Base-by-base conservation (phyloP, 1,140 invertebrate species). In the Aphaenogaster ashmeadi region DNA sequence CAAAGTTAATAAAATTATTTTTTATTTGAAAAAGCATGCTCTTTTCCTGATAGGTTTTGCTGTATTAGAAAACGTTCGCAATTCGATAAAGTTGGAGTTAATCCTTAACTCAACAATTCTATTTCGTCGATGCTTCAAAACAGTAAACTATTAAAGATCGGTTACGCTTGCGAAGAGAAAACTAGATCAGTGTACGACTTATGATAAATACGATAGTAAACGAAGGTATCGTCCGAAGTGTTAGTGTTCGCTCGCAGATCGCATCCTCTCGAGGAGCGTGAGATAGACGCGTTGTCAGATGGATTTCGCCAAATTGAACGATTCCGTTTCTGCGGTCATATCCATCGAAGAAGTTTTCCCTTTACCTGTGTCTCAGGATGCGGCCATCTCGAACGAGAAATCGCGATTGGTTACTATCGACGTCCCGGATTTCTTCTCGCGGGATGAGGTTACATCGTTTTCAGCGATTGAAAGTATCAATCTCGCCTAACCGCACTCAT, bases 381-480 rank as follows among this genome's bases (percentile, higher is more conserved):
- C 72, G 71, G 27, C 15, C 69, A 38, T 27, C 69, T 36, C 41
- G 80, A 47, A 74, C 38, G 69, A 75, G 74, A 79, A 44, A 86
- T 86, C 75, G 74, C 83, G 58, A 86, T 86, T 86, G 83, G 74
- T 41, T 86, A 27, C 58, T 36, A 52, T 60, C 56, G 79, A 27
- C 44, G 27, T 77, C 33, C 41, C 2, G 6, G 18, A 38, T 56
- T 78, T 87, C 86, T 71, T 86, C 81, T 86, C 52, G 79, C 67
- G 21, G 13, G 72, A 80, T 78, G 47, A 69, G 67, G 79, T 18
- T 74, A 80, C 89, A 69, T 84, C 66, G 77, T 38, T 75, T 67
- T 54, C 69, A 66, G n/a, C 75, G 90, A 91, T 91, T 89, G 90
- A 86, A 91, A 91, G 77, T 81, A 62, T 75, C 52, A 69, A 66